Conservation (phyloP, 2,888 invertebrate genomes). For the Cheilosia variabilis region DNA sequence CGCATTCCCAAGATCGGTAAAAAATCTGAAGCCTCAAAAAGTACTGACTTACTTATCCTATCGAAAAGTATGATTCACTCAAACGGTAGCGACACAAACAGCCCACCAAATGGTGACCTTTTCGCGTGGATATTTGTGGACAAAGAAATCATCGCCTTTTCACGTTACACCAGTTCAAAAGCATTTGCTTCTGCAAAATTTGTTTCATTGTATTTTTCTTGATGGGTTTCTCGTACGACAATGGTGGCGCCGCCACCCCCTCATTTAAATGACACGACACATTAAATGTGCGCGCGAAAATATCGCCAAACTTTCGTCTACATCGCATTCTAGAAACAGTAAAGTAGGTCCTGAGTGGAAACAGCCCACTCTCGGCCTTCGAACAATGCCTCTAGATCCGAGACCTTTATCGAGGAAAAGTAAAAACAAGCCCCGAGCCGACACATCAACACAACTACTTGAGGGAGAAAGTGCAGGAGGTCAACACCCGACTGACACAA, state of each 20-base stretch:
- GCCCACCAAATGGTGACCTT: too few species aligned
- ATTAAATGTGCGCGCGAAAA: conserved; percentile 43
- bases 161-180: neutral
- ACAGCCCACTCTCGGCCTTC: neutral
- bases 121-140: too few species aligned
- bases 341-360: conserved; percentile 27
- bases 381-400: conserved; percentile 22
- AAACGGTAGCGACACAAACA: too few species aligned
- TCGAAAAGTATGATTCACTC: too few species aligned
- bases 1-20: too few species aligned
- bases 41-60: too few species aligned
- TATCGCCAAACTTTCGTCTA: conserved; percentile 63
- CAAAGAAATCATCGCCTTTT: neutral
- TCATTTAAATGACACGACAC: conserved; percentile 21
- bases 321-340: conserved; percentile 35
- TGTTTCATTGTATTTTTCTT: conserved; percentile 12
- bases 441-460: conserved; percentile 8
- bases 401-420: conserved; percentile 23
- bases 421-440: neutral
- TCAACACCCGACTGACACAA: conserved; percentile 32
- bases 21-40: too few species aligned
- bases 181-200: conserved; percentile 17
- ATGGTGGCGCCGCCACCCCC: conserved; percentile 11
- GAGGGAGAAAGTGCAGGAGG: conserved; percentile 9
- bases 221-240: conserved; percentile 16